Evolutionary conservation across 2,113 vertebrate species (phyloP), one percentile per base, ranked within the genome.

Genomic region (Percopsis transmontana): DNA sequence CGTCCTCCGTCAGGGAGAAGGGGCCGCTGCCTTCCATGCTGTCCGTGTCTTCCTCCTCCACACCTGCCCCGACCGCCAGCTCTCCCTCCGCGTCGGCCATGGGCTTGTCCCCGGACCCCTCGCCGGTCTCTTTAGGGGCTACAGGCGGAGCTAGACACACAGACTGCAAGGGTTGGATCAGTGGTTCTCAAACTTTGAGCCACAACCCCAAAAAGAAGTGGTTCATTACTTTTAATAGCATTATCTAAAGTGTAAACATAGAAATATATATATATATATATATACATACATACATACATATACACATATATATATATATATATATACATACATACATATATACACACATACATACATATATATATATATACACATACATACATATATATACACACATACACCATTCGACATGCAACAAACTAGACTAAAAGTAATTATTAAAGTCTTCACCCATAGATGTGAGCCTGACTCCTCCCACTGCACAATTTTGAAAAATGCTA

Each of bases 21-120:
- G 93, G 93, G 0, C 94, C 94, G 0, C 95, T 95, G 85, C 96
- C 95, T 0, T 98, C 97, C 96, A 98, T 95, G 84, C 96, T 98
- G 85, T 99, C 97, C 0, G 95, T 95, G 91, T 99, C 97, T 69
- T 95, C 95, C 9, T 95, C 94, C 41, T 95, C 93, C 5, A 76
- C 86, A 53, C 11, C 50, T 42, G 39, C 57, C 45, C 77, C 87
- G 33, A 14, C 57, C 18, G 56, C 75, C 0, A 41, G 55, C 41
- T 86, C 80, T 45, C 39, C 78, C 63, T 85, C 84, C 15, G 63
- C 76, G n/a, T 77, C 83, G 3, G 80, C 64, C 79, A 77, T 81
- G 0, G 61, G 69, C 65, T 80, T 84, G 66, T 88, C 88, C 67
- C 78, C 82, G 21, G 78, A 83, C 0, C 56, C 65, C 45, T 89